Percentiles rank a stretch among this genome's conserved stretches.
Evolutionary conservation across 2,888 invertebrate species (phyloP).

Genomic region (Subacronicta megacephala): DNA sequence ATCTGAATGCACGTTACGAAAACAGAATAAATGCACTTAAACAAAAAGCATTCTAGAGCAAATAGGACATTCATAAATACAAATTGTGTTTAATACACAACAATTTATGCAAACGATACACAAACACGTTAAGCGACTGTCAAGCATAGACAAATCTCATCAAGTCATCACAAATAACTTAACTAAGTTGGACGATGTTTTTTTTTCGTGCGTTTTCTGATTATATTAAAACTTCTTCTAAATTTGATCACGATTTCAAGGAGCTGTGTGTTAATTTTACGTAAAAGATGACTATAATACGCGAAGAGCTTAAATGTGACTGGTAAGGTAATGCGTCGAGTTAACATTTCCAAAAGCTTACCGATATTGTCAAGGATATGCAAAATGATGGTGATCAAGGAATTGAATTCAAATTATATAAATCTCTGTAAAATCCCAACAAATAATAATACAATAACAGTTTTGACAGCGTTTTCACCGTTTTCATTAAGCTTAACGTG

Average conservation of each 20-base stretch:
- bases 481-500: too few species aligned
- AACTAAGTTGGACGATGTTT: slow-evolving; percentile 13
- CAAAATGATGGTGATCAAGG: too few species aligned
- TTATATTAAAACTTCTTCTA: slow-evolving; percentile 8
- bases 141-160: slow-evolving; percentile 26
- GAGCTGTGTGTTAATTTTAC: too few species aligned
- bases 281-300: too few species aligned
- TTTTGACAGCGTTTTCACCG: background rate
- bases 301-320: too few species aligned
- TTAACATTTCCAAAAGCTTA: too few species aligned
- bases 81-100: slow-evolving; percentile 41
- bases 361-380: too few species aligned
- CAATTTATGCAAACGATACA: slow-evolving; percentile 45
- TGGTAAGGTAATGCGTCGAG: too few species aligned
- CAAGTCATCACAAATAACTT: slow-evolving; percentile 22
- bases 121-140: slow-evolving; percentile 23
- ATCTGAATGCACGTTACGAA: slow-evolving; percentile 12
- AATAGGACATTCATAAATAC: slow-evolving; percentile 36
- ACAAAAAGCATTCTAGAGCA: slow-evolving; percentile 22
- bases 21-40: slow-evolving; percentile 19
- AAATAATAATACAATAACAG: too few species aligned
- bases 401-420: too few species aligned
- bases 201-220: slow-evolving; percentile 1
- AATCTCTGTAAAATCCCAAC: too few species aligned
- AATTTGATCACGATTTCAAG: too few species aligned